Evolutionary conservation across 2,888 invertebrate species (phyloP).

Genomic region (Epistrophe eligans): DNA sequence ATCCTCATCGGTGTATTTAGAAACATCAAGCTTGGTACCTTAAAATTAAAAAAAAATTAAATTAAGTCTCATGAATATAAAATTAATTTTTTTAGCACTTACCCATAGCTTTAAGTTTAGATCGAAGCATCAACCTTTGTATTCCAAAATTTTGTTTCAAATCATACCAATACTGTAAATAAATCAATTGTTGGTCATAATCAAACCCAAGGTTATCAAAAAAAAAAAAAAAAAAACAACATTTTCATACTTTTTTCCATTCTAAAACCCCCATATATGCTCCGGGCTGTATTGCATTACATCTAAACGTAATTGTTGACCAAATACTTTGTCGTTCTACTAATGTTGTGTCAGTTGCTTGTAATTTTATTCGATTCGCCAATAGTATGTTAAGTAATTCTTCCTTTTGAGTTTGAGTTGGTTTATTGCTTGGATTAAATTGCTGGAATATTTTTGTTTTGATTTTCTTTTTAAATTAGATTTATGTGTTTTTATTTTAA

Average conservation of each 20-base stretch:
- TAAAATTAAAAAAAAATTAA: background rate
- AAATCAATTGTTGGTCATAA: background rate
- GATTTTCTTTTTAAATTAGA: background rate
- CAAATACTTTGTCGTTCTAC: background rate
- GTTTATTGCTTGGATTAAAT: background rate
- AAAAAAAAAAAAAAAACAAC: background rate
- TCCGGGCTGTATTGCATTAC: background rate
- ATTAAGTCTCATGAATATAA: background rate
- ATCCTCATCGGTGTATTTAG: constrained; percentile 32
- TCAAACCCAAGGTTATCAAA: background rate
- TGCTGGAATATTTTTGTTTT: background rate
- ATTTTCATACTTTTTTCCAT: constrained; percentile 19
- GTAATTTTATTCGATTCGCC: background rate
- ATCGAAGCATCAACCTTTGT: constrained; percentile 14
- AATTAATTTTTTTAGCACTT: background rate
- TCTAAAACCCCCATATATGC: background rate
- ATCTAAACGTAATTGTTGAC: background rate
- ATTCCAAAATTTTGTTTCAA: constrained; percentile 23
- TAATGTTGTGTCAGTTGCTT: background rate
- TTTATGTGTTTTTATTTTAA: background rate
- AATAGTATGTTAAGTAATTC: background rate
- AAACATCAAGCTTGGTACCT: constrained; percentile 40
- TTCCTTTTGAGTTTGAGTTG: background rate
- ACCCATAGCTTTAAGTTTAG: constrained; percentile 30
- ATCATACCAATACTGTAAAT: constrained; percentile 24